Evolutionary conservation across 2,797 vertebrate genomes (phyloP).

Genomic region (Benthosema pterotum): DNA sequence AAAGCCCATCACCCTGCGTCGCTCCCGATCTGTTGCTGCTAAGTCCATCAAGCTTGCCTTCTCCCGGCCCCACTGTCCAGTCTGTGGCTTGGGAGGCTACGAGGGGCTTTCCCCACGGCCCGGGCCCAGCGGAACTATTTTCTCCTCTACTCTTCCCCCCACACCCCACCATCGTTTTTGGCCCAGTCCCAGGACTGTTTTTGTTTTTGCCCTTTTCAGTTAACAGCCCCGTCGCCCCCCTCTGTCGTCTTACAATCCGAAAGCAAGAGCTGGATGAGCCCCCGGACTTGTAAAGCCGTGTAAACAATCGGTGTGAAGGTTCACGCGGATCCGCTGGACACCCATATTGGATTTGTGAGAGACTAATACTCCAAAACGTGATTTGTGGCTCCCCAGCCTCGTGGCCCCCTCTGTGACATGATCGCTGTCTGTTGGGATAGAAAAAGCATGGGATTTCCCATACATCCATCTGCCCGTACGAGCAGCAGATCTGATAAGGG

Average conservation of each 20-base stretch:
- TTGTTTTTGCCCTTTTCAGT: constrained; percentile 32
- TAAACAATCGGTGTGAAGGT: constrained; percentile 69
- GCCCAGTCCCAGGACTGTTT: constrained; percentile 48
- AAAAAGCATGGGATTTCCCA: constrained; percentile 68
- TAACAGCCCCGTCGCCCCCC: constrained; percentile 30
- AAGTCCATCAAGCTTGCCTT: constrained; percentile 46
- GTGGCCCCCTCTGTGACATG: constrained; percentile 52
- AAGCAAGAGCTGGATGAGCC: constrained; percentile 50
- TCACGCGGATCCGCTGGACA: constrained; percentile 48
- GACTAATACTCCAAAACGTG: constrained; percentile 45
- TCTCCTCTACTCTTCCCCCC: constrained; percentile 2
- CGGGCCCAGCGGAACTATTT: constrained; percentile 60
- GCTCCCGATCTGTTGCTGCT: constrained; percentile 52
- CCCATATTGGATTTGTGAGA: constrained; percentile 35
- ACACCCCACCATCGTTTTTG: constrained; percentile 34
- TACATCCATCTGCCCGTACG: constrained; percentile 44
- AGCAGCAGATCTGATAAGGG: constrained; percentile 62
- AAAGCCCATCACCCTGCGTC: constrained; percentile 32
- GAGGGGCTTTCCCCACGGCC: constrained; percentile 78
- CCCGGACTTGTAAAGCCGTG: constrained; percentile 36
- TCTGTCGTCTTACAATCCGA: constrained; percentile 32
- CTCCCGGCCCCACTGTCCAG: constrained; percentile 47
- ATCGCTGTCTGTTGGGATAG: constrained; percentile 45
- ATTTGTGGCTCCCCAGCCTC: constrained; percentile 67
- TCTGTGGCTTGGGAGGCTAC: constrained; percentile 46